A percentile compares a stretch with the other conserved stretches of the same genome.
Conservation (phyloP, 1,140 invertebrate genomes). For the Drosophila malerkotliana region DNA sequence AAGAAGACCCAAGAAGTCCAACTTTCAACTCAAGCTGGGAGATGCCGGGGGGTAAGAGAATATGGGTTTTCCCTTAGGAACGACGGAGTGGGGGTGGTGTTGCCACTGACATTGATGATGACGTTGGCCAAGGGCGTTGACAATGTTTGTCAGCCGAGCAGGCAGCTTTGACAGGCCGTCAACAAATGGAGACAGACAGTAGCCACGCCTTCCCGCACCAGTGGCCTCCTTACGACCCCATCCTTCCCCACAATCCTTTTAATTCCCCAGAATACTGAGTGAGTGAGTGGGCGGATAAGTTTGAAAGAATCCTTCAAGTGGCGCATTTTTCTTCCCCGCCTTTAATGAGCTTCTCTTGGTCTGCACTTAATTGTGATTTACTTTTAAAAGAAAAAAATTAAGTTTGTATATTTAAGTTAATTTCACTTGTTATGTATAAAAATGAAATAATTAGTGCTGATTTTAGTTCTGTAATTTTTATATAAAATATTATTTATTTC, state of each 20-base stretch:
- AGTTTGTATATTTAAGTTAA: background rate
- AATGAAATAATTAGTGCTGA: background rate
- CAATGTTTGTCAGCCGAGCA: constrained; percentile 70
- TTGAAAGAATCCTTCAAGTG: constrained; percentile 46
- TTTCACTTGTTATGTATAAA: background rate
- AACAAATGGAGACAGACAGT: constrained; percentile 63
- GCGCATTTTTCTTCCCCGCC: constrained; percentile 17
- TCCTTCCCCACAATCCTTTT: background rate
- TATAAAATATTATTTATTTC: background rate
- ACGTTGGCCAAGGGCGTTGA: constrained; percentile 74
- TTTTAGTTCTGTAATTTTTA: background rate
- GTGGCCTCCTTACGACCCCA: background rate
- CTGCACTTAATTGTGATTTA: constrained; percentile 66
- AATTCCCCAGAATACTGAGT: background rate
- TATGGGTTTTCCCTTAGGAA: background rate
- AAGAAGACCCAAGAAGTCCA: constrained; percentile 42
- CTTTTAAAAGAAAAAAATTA: background rate
- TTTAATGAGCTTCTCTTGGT: constrained; percentile 69
- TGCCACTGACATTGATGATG: constrained; percentile 74
- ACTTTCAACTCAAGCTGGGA: constrained; percentile 67
- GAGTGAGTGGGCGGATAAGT: constrained; percentile 34
- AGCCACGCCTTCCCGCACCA: constrained; percentile 20
- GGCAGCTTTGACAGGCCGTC: constrained; percentile 55
- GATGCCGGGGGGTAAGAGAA: constrained; percentile 28
- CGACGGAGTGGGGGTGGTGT: background rate